Conservation (phyloP, 2,888 invertebrate species). For the Anagyrus pseudococci region DNA sequence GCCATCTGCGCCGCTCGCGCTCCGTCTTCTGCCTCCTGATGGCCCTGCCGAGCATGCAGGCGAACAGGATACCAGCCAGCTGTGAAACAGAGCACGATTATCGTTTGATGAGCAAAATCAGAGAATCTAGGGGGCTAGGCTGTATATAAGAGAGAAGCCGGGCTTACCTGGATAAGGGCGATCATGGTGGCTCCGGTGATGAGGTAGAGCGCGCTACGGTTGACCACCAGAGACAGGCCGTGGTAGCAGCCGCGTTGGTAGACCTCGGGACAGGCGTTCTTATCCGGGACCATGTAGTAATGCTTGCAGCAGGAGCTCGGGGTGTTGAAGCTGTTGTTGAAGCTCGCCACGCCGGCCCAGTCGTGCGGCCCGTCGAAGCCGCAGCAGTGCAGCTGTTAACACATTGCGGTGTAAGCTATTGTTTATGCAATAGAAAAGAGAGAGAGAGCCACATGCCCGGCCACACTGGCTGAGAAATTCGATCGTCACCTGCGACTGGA, state of each 20-base stretch:
- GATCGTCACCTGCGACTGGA: slow-evolving; percentile 65
- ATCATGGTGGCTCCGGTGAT: slow-evolving; percentile 81
- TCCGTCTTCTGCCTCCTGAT: slow-evolving; percentile 80
- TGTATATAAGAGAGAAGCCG: too few relatives aligned
- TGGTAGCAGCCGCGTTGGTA: slow-evolving; percentile 68
- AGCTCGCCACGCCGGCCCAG: slow-evolving; percentile 68
- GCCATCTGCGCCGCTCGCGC: slow-evolving; percentile 74
- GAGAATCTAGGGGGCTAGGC: too few relatives aligned
- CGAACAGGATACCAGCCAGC: slow-evolving; percentile 87
- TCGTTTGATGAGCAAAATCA: neutral
- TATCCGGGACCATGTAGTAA: slow-evolving; percentile 45
- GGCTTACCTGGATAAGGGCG: slow-evolving; percentile 79
- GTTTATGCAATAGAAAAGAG: neutral
- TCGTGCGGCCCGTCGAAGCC: slow-evolving; percentile 55
- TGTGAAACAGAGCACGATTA: slow-evolving; percentile 51
- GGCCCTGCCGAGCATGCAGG: slow-evolving; percentile 86
- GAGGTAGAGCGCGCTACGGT: slow-evolving; percentile 74
- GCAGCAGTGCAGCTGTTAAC: slow-evolving; percentile 59
- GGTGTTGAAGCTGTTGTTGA: slow-evolving; percentile 51
- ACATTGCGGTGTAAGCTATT: neutral
- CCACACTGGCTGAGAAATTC: neutral
- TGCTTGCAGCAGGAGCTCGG: slow-evolving; percentile 68
- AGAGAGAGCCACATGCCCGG: neutral
- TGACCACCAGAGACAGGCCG: slow-evolving; percentile 69
- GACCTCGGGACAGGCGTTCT: slow-evolving; percentile 35